Evolutionary conservation across 2,888 invertebrate species (phyloP), one percentile per base, ranked within the genome.

Genomic region (Habroteleia sp.): DNA sequence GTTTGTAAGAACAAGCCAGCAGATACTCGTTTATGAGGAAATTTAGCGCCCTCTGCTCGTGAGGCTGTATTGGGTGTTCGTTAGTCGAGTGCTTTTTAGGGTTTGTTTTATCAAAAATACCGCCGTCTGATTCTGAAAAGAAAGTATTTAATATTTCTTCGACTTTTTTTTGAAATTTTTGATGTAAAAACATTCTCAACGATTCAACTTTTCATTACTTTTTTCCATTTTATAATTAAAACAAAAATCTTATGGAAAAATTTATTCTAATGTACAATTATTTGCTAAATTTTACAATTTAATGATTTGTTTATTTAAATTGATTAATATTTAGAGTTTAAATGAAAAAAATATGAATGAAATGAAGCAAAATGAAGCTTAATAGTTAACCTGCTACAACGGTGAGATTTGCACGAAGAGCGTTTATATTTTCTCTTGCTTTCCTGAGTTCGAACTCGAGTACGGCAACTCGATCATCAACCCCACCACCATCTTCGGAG

Each of bases 1-100:
- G 95, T 88, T 96, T 96, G 86, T 95, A 96, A 69, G 94, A 93
- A 85, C 94, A 92, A 10, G 92, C 89, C 44, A 96, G 89, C 10
- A 96, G 90, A 86, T 96, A 96, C 86, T 96, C 96, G 89, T 97
- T 96, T 46, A 96, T 93, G 11, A 97, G 90, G 89, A 94, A 96
- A 89, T 96, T 96, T 0, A 96, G 89, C 7, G 95, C 95, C 86
- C 94, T 90, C 84, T 93, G 93, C 87, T 96, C 96, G 87, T 96
- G 94, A 1, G 95, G 94, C 84, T 94, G 94, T 44, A 96, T 92
- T 3, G 89, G 88, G 23, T 89, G 88, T 29, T 88, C 87, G n/a
- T 83, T 85, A n/a, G 83, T 56, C 13, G 82, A 81, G 35, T 81
- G 76, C 62, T 89, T 88, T 27, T 89, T 85, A 1, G 88, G 85